Evolutionary conservation across 1,140 invertebrate genomes (phyloP), one percentile per base, ranked within the genome.

Genomic region (Conopomorpha cramerella): DNA sequence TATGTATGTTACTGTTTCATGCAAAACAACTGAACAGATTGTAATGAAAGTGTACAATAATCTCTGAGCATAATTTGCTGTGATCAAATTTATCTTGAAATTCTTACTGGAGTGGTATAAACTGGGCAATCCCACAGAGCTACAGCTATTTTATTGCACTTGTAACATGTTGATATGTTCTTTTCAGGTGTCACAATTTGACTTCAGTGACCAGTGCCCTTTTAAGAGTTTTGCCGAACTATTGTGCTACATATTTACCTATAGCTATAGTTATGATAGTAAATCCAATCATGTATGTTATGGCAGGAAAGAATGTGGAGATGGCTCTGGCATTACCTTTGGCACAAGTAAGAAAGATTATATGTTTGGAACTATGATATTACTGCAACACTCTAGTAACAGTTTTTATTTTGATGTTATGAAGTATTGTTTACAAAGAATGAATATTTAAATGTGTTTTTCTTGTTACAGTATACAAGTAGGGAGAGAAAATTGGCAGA

Each of bases 211-310:
- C 72, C 30, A 83, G 78, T 36, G 82, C 82, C 2, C 60, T 89
- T n/a, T 41, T 82, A 10, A 81, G 84, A 46, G 85, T 92, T 45
- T 62, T 92, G 10, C 90, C 90, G 4, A 92, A 92, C 57, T 92
- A 91, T 51, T 81, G 84, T 49, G 82, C 83, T 6, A 89, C 88
- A 1, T 91, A 90, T 49, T 48, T 90, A 10, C 85, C 90, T 25
- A 83, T 92, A 37, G 59, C 83, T 4, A 62, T 81, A 15, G 85
- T 91, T 0, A 91, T 92, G 89, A 79, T 91, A 27, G 76, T 79
- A 0, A 90, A 88, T 76, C 90, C 91, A 8, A 68, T 86, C 25
- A 64, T 92, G 16, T 92, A 92, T 52, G 49, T 82, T 10, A 50
- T 81, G 8, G 85, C 88, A 0, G 82, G 84, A 8, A 80, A 77